Percentiles rank a stretch among this genome's conserved stretches.
Evolutionary conservation across 1,140 invertebrate species (phyloP).

Genomic region (Drosophila truncata): DNA sequence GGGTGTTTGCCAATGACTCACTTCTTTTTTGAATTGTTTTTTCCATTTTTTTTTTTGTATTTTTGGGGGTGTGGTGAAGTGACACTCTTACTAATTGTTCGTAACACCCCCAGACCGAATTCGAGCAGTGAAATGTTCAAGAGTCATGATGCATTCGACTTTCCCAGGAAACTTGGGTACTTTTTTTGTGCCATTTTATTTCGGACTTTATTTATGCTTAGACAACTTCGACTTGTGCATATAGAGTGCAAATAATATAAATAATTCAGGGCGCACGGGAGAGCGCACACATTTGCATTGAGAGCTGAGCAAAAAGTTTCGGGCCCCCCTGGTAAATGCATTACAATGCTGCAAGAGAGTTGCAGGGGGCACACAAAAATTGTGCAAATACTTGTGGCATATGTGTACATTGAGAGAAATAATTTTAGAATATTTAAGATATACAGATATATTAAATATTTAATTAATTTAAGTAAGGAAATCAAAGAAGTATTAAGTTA

Average conservation of each 20-base stretch:
- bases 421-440: neutral
- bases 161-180: slow-evolving; percentile 24
- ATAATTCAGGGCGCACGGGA: slow-evolving; percentile 73
- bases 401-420: slow-evolving; percentile 16
- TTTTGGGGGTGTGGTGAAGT: slow-evolving; percentile 50
- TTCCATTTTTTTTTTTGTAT: slow-evolving; percentile 2
- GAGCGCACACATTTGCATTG: slow-evolving; percentile 74
- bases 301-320: slow-evolving; percentile 41
- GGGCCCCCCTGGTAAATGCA: slow-evolving; percentile 63
- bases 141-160: slow-evolving; percentile 62
- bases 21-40: slow-evolving; percentile 47
- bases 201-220: slow-evolving; percentile 61
- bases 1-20: slow-evolving; percentile 65
- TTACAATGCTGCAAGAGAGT: slow-evolving; percentile 58
- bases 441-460: neutral
- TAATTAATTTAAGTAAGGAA: neutral
- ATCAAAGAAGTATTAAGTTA: neutral
- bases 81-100: slow-evolving; percentile 73
- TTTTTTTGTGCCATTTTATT: slow-evolving; percentile 48
- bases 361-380: slow-evolving; percentile 25
- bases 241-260: slow-evolving; percentile 79
- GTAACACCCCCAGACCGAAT: slow-evolving; percentile 23
- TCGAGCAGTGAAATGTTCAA: slow-evolving; percentile 53
- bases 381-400: slow-evolving; percentile 67
- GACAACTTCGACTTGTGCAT: slow-evolving; percentile 56